Evolutionary conservation across 2,888 invertebrate species (phyloP).

Genomic region (Tachina grossa): DNA sequence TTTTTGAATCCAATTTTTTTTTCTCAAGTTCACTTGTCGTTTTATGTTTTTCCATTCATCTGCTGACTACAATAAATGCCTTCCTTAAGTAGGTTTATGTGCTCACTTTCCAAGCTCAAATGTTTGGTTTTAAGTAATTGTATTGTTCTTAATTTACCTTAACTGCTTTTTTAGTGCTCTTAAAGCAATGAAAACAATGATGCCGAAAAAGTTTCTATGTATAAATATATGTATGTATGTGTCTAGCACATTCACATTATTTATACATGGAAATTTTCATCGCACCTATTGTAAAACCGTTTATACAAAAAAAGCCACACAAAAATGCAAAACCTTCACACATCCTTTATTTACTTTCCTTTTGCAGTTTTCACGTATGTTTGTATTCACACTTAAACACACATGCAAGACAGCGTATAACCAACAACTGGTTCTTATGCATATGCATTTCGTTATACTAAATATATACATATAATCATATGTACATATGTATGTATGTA

Average conservation of each 20-base stretch:
- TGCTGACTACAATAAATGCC: constrained; percentile 38
- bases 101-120: constrained; percentile 15
- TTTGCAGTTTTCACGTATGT: background rate
- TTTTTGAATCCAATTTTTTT: background rate
- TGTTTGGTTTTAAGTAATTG: constrained; percentile 62
- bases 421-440: background rate
- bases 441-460: background rate
- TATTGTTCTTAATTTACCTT: constrained; percentile 71
- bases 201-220: constrained; percentile 46
- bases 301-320: constrained; percentile 38
- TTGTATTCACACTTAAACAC: background rate
- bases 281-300: constrained; percentile 44
- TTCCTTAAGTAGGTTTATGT: constrained; percentile 39
- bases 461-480: background rate
- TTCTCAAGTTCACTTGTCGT: constrained; percentile 31
- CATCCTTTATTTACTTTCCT: constrained; percentile 41
- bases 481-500: constrained; percentile 1
- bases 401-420: background rate
- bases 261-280: constrained; percentile 44
- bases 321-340: constrained; percentile 60
- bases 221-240: background rate
- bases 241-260: constrained; percentile 12
- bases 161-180: constrained; percentile 69
- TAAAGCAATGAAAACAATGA: constrained; percentile 67
- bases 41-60: constrained; percentile 47